These are phyloP conservation scores for Desmophyllum pertusum DNA, from an alignment of 92 coral and sea anemone species.

Conservation along the genomic window DNA sequence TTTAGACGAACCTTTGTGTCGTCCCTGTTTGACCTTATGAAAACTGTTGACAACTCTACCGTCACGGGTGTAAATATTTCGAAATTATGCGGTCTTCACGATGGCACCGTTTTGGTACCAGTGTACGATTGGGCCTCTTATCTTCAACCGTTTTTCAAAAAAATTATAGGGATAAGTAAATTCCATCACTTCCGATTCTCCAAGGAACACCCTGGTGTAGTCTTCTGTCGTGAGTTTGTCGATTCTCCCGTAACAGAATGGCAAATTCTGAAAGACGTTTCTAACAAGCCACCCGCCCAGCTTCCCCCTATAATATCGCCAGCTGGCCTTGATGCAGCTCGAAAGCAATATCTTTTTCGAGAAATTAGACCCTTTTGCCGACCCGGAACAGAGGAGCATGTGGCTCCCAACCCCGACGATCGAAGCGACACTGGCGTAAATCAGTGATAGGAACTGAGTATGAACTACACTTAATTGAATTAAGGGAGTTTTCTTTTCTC, in stretches of 20 bases:
- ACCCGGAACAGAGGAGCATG: conserved; percentile 60
- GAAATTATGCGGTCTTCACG: conserved; percentile 65
- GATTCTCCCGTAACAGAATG: neutral
- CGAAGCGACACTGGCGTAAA: no score
- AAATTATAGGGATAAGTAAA: conserved; percentile 43
- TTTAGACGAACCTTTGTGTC: conserved; percentile 47
- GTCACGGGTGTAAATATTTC: conserved; percentile 42
- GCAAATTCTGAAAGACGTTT: conserved; percentile 11
- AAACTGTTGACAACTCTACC: conserved; percentile 57
- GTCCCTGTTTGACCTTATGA: conserved; percentile 63
- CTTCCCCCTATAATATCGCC: neutral
- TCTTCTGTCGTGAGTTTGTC: conserved; percentile 30
- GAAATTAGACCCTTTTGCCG: conserved; percentile 47
- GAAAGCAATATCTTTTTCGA: conserved; percentile 15
- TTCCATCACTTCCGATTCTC: no score
- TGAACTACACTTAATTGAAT: no score
- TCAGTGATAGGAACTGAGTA: no score
- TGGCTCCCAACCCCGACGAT: no score
- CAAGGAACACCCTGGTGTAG: conserved; percentile 45
- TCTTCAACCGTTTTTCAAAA: conserved; percentile 43
- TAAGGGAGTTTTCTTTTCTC: no score
- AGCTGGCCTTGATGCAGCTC: conserved; percentile 15
- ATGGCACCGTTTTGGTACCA: conserved; percentile 62
- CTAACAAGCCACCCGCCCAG: conserved; percentile 11
- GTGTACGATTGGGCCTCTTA: conserved; percentile 65